Percentiles rank a stretch among this genome's conserved stretches.
Conservation (phyloP, 2,113 vertebrate genomes). For the Pholis gunnellus region DNA sequence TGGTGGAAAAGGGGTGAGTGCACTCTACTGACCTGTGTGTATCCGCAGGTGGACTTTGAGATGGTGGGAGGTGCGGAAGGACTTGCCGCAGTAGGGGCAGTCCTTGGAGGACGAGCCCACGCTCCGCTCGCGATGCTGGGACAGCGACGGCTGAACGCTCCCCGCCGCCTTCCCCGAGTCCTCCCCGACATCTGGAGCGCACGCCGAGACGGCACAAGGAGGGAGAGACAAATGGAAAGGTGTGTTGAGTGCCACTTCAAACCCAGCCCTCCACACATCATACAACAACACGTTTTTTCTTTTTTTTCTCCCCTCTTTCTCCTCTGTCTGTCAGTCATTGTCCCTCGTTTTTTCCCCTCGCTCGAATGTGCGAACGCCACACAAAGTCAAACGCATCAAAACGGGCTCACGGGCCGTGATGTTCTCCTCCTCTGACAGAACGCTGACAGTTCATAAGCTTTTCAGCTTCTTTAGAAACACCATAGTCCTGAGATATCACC, state of each 20-base stretch:
- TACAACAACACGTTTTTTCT: slow-evolving; percentile 48
- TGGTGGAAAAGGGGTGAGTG: not conserved
- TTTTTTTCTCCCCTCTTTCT: slow-evolving; percentile 2
- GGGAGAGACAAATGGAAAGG: slow-evolving; percentile 70
- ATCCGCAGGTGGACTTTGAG: slow-evolving; percentile 99
- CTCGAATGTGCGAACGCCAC: slow-evolving; percentile 90
- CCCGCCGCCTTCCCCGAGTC: slow-evolving; percentile 90
- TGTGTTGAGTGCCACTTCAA: slow-evolving; percentile 93
- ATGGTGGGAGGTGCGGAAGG: slow-evolving; percentile 98
- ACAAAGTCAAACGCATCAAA: slow-evolving; percentile 91
- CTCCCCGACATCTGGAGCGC: slow-evolving; percentile 95
- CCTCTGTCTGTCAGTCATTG: slow-evolving; percentile 61
- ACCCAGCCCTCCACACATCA: slow-evolving; percentile 68
- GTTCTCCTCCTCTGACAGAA: slow-evolving; percentile 92
- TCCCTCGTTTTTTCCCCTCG: slow-evolving; percentile 75
- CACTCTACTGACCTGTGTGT: slow-evolving; percentile 93
- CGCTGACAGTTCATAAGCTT: slow-evolving; percentile 94
- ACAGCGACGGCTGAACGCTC: slow-evolving; percentile 88
- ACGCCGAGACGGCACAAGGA: slow-evolving; percentile 52
- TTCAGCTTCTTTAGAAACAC: slow-evolving; percentile 88
- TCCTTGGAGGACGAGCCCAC: slow-evolving; percentile 97
- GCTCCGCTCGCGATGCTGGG: slow-evolving; percentile 91
- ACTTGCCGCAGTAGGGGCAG: slow-evolving; percentile 98
- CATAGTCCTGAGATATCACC: slow-evolving; percentile 77
- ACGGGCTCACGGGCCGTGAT: slow-evolving; percentile 85